Percentiles rank a stretch among this genome's conserved stretches.
phyloP scores from a whole-genome alignment of 2,797 vertebrate genomes.

The Okamejei kenojei region DNA sequence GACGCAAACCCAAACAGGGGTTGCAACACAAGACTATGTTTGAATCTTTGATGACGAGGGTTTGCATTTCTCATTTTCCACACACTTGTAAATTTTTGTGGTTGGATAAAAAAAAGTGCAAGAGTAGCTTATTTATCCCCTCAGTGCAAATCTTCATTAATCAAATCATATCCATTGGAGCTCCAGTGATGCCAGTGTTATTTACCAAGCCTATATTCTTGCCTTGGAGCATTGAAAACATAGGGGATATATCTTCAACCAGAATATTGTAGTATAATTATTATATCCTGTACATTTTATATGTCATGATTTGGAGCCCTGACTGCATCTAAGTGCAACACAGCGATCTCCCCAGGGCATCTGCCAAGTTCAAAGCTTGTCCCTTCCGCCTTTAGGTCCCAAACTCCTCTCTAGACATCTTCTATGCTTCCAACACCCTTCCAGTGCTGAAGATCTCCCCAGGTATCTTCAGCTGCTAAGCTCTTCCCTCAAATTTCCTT shows the following conservation, averaged over 20 bases:
- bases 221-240: no score
- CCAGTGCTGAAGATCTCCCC: background rate
- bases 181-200: background rate
- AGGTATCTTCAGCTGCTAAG: background rate
- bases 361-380: no score
- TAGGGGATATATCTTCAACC: no score
- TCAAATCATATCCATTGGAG: background rate
- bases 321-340: background rate
- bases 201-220: background rate
- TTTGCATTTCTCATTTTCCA: background rate
- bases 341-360: background rate
- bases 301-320: background rate
- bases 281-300: no score
- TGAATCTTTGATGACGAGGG: background rate
- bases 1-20: background rate
- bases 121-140: background rate
- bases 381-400: background rate
- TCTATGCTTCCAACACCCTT: background rate
- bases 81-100: background rate
- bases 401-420: background rate
- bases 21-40: background rate
- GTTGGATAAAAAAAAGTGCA: background rate
- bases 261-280: no score
- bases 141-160: background rate
- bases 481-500: background rate